These are phyloP conservation scores for Tachina grossa DNA, from an alignment of 2,888 invertebrate species.

Conservation along the genomic window DNA sequence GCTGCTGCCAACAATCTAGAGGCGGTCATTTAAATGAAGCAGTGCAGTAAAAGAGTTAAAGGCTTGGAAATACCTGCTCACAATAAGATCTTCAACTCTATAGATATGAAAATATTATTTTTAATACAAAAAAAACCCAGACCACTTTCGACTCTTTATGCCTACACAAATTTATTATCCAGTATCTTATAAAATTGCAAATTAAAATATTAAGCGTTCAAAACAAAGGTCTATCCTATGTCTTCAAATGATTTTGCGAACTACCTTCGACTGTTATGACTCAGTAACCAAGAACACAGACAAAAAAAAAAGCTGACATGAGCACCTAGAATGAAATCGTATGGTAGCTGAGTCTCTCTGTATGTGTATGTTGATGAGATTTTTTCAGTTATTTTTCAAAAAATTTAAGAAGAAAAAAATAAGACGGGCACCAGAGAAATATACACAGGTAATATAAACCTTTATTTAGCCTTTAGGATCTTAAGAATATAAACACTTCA, in stretches of 20 bases:
- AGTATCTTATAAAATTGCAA: too few relatives aligned
- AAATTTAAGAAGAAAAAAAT: background rate
- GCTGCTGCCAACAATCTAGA: too few relatives aligned
- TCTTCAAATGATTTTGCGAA: conserved; percentile 17
- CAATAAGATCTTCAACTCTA: too few relatives aligned
- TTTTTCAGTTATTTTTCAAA: conserved; percentile 50
- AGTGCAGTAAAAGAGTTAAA: too few relatives aligned
- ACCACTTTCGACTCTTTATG: too few relatives aligned
- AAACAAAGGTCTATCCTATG: background rate
- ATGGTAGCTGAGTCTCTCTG: background rate
- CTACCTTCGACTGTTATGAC: conserved; percentile 17
- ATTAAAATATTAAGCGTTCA: too few relatives aligned
- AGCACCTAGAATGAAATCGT: conserved; percentile 15
- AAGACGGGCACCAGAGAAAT: conserved; percentile 11
- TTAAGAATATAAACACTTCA: conserved; percentile 39
- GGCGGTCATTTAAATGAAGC: too few relatives aligned
- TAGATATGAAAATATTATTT: too few relatives aligned
- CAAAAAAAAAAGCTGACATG: background rate
- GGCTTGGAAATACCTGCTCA: too few relatives aligned
- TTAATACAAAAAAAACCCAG: too few relatives aligned
- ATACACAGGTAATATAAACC: conserved; percentile 67
- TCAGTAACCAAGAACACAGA: conserved; percentile 24
- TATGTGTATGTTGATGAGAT: conserved; percentile 23
- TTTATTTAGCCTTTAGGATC: conserved; percentile 59
- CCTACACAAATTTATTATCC: too few relatives aligned